These are phyloP conservation scores for Bilobella aurantiaca DNA, from an alignment of 1,140 invertebrate genomes.

Conservation along the genomic window DNA sequence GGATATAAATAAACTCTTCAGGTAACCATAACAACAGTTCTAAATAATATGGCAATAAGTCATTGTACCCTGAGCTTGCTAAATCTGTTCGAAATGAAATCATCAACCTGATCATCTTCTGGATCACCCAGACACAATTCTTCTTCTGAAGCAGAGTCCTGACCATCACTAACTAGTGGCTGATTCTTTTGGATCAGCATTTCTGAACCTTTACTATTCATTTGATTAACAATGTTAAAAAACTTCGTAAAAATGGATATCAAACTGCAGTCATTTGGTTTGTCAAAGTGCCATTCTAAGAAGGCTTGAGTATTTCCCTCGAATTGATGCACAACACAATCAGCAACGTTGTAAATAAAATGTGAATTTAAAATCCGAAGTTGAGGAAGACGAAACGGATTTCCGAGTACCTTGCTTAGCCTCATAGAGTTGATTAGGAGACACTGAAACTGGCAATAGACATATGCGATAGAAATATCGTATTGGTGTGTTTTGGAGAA, in stretches of 20 bases:
- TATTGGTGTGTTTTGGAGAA: conserved; percentile 1
- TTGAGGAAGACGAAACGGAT: conserved; percentile 5
- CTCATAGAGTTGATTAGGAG: not conserved
- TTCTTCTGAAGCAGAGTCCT: no score
- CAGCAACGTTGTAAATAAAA: conserved; percentile 13
- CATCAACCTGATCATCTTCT: not conserved
- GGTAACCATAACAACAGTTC: no score
- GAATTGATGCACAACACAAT: not conserved
- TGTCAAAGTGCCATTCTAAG: not conserved
- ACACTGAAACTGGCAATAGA: conserved; percentile 11
- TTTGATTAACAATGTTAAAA: not conserved
- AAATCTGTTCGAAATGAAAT: no score
- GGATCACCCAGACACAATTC: no score
- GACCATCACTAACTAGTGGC: no score
- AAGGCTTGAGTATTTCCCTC: not conserved
- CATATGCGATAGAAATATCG: conserved; percentile 2
- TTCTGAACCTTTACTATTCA: no score
- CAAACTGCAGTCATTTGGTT: not conserved
- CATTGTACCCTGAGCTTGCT: no score
- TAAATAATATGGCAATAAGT: no score
- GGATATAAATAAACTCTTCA: no score
- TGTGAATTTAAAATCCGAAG: conserved; percentile 1
- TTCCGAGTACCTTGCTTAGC: conserved; percentile 8
- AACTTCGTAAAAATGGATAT: not conserved
- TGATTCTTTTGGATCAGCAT: no score